Evolutionary conservation across 2,888 invertebrate genomes (phyloP).

Genomic region (Clistopyga incitator): DNA sequence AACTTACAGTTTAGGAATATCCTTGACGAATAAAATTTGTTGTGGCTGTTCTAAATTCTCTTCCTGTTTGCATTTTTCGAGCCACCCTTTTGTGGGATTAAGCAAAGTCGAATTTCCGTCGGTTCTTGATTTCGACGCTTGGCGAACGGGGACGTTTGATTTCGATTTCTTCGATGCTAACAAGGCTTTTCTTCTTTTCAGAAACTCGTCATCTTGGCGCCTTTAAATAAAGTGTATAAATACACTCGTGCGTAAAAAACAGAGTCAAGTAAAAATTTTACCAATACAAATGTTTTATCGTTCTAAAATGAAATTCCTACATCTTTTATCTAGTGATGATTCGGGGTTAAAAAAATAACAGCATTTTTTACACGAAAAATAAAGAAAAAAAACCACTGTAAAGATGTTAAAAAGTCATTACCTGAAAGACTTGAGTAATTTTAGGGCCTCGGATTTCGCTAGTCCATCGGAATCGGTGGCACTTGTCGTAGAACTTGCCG

Average conservation of each 20-base stretch:
- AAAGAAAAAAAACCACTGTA: neutral
- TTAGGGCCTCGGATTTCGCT: constrained; percentile 56
- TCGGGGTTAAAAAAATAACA: neutral
- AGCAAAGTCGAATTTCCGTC: constrained; percentile 75
- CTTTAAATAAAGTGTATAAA: constrained; percentile 68
- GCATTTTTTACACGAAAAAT: too few species aligned
- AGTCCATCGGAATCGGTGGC: constrained; percentile 36
- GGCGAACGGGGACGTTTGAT: neutral
- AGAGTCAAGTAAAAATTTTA: neutral
- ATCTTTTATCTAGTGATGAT: neutral
- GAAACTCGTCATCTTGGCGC: constrained; percentile 76
- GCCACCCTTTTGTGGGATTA: constrained; percentile 79
- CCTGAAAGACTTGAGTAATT: constrained; percentile 75
- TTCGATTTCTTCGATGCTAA: constrained; percentile 62
- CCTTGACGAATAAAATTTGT: constrained; percentile 76
- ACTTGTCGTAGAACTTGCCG: constrained; percentile 36
- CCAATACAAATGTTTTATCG: neutral
- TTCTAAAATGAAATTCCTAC: neutral
- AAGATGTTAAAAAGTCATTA: constrained; percentile 55
- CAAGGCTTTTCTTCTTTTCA: constrained; percentile 72
- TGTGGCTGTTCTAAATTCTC: constrained; percentile 50
- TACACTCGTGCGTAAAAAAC: neutral
- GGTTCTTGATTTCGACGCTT: constrained; percentile 26
- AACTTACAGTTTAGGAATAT: constrained; percentile 78
- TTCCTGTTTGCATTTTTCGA: constrained; percentile 74